Percentiles rank a stretch among this genome's conserved stretches.
phyloP scores from a whole-genome alignment of 2,797 vertebrate genomes.

The Cyprinodon diabolis region DNA sequence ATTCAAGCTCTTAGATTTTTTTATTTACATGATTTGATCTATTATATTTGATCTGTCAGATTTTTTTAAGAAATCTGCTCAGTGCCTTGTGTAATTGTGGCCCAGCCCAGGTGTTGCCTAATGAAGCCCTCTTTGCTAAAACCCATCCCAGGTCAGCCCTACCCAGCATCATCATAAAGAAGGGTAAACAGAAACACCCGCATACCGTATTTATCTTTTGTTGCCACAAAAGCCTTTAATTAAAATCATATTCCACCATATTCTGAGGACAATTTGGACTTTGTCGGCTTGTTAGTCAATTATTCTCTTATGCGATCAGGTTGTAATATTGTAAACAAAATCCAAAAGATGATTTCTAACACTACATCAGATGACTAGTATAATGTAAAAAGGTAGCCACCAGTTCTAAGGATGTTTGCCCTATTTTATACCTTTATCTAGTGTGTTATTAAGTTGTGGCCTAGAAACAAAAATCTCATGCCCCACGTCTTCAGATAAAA shows the following conservation, averaged over 20 bases:
- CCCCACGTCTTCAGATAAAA: constrained; percentile 6
- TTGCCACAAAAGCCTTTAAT: not conserved
- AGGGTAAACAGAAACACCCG: constrained; percentile 14
- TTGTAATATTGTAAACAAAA: not conserved
- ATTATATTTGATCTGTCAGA: no score
- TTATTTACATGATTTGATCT: no score
- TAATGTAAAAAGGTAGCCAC: constrained; percentile 18
- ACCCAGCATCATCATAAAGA: not conserved
- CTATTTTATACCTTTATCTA: constrained; percentile 12
- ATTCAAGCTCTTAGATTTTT: not conserved
- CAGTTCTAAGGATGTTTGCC: constrained; percentile 9
- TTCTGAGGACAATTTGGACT: not conserved
- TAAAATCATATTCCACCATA: not conserved
- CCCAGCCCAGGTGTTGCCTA: constrained; percentile 5
- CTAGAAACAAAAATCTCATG: not conserved
- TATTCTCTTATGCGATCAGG: not conserved
- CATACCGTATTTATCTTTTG: not conserved
- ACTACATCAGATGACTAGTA: not conserved
- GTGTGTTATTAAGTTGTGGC: constrained; percentile 4
- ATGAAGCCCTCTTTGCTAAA: not conserved
- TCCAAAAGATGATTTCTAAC: not conserved
- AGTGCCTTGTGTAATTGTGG: not conserved
- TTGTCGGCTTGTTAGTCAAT: not conserved
- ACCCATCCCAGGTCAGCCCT: not conserved
- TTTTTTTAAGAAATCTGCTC: not conserved